Evolutionary conservation across 2,113 vertebrate species (phyloP), one percentile per base, ranked within the genome.

Genomic region (Pyxicephalus adspersus): DNA sequence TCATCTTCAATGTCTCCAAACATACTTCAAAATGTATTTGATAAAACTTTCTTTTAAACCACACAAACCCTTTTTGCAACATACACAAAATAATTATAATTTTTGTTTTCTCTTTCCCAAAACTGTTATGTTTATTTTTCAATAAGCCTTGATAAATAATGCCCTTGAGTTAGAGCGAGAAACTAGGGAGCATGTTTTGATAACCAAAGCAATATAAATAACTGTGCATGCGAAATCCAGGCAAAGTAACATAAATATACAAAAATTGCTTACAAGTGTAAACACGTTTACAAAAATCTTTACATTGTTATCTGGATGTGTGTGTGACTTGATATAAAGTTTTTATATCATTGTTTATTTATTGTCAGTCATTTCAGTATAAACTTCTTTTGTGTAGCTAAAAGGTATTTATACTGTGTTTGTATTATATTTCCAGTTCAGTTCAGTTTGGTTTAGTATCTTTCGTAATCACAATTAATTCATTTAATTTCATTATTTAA

Each of bases 241-340:
- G 28, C 71, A 34, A 74, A 55, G 28, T 29, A 38, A 74, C 26
- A 74, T 29, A 74, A 58, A 74, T 74, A 74, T 25, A 74, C n/a
- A 73, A 55, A 28, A 57, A 19, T 2, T 72, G 19, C 26, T 57
- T 55, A 25, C 38, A 13, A 55, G 51, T 26, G 31, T 29, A 57
- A 72, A 29, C 68, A 58, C 2, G 25, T 25, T 61, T 15, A 61
- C 58, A 25, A 26, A 57, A 31, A 16, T 73, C 26, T 34, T 73
- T 73, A 73, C 51, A 54, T 58, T 57, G 28, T 22, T 11, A 22
- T 9, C 20, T 72, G 68, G 52, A n/a, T 57, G 26, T 73, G 26
- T 73, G 52, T 58, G 52, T 23, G 11, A 55, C 51, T 22, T 58
- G 22, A 31, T 60, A 60, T 38, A 74, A 58, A 58, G 31, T 15